Percentiles rank a stretch among this genome's conserved stretches.
These are phyloP conservation scores for Cetoscarus ocellatus DNA, from an alignment of 2,797 vertebrate genomes.

Conservation along the genomic window DNA sequence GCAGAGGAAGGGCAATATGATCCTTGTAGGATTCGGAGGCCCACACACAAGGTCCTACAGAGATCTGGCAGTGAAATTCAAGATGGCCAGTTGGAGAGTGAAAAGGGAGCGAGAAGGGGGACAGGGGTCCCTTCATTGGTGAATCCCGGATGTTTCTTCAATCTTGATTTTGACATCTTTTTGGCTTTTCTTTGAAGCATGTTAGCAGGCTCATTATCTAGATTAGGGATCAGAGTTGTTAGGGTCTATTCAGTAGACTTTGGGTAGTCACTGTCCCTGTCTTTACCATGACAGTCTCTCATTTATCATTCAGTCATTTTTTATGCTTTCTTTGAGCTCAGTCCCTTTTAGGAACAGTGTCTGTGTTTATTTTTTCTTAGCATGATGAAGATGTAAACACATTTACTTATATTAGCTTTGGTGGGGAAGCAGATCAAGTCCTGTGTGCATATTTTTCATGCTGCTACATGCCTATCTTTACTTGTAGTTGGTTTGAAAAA, in stretches of 20 bases:
- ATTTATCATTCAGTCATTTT: background rate
- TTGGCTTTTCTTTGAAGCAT: constrained; percentile 54
- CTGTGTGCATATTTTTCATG: constrained; percentile 87
- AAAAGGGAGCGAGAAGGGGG: constrained; percentile 36
- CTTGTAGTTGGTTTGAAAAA: constrained; percentile 74
- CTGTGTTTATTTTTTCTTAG: constrained; percentile 17
- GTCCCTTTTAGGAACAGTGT: background rate
- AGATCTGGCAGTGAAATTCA: constrained; percentile 83
- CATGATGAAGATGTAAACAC: constrained; percentile 36
- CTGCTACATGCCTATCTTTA: constrained; percentile 83
- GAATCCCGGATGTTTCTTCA: constrained; percentile 74
- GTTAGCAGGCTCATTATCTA: constrained; percentile 70
- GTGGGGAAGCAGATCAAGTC: constrained; percentile 71
- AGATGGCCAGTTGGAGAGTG: constrained; percentile 77
- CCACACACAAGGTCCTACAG: constrained; percentile 80
- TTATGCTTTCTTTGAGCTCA: background rate
- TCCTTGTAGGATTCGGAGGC: constrained; percentile 80
- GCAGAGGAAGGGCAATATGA: constrained; percentile 82
- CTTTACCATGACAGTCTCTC: background rate
- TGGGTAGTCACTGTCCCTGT: constrained; percentile 4
- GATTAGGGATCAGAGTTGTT: constrained; percentile 50
- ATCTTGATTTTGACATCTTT: constrained; percentile 50
- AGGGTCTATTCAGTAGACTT: constrained; percentile 25
- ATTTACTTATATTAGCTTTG: constrained; percentile 52
- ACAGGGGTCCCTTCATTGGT: constrained; percentile 69